phyloP scores from a whole-genome alignment of 2,888 invertebrate genomes.

The Pollenia labialis region DNA sequence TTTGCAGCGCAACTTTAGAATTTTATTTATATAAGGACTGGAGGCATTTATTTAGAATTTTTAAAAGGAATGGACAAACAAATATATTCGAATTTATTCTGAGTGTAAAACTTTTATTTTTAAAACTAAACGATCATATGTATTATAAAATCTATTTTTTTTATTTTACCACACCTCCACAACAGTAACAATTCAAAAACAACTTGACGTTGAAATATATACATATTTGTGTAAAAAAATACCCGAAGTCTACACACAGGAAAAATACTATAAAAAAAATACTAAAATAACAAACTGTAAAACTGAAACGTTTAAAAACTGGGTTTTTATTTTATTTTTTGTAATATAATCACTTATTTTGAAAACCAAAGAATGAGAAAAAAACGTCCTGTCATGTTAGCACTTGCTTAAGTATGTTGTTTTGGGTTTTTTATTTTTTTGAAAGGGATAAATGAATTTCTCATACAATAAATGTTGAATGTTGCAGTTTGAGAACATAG shows the following conservation, averaged over 20 bases:
- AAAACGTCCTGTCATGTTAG: conserved; percentile 54
- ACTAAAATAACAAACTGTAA: conserved; percentile 41
- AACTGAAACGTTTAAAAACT: conserved; percentile 26
- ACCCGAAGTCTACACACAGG: not conserved
- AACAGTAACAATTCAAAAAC: not conserved
- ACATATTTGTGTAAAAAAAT: conserved; percentile 24
- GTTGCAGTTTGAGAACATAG: conserved; percentile 3
- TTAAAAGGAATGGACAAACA: not conserved
- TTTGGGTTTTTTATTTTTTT: not conserved
- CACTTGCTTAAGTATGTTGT: conserved; percentile 28
- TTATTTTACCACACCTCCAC: conserved; percentile 2
- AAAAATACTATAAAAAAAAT: conserved; percentile 20
- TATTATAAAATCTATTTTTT: not conserved
- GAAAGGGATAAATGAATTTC: not conserved
- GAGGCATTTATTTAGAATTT: not conserved
- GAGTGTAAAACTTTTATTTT: conserved; percentile 26
- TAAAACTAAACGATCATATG: not conserved
- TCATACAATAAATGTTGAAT: not conserved
- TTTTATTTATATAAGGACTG: too few species aligned
- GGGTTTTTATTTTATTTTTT: not conserved
- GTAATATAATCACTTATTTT: conserved; percentile 36
- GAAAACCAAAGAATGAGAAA: conserved; percentile 9
- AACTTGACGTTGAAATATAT: conserved; percentile 26
- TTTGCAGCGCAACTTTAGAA: too few species aligned
- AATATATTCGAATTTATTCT: not conserved